A percentile compares a stretch with the other conserved stretches of the same genome.
Evolutionary conservation across 2,888 invertebrate genomes (phyloP).

Genomic region (Asteroscopus sphinx): DNA sequence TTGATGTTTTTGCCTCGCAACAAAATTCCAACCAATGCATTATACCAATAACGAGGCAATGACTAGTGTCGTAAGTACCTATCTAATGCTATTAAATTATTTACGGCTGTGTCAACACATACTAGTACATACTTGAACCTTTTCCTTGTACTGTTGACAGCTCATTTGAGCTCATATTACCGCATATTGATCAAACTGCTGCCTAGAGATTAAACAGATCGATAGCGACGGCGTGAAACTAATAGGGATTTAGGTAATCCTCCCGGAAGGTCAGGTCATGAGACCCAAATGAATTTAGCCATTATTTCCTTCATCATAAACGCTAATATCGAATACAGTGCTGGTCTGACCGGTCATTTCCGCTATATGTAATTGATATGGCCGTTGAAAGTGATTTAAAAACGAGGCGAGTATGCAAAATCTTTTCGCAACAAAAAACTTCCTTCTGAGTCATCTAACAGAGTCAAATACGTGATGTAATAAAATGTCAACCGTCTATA

Average conservation of each 20-base stretch:
- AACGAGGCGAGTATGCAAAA: constrained; percentile 40
- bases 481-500: constrained; percentile 17
- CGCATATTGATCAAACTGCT: constrained; percentile 51
- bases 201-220: constrained; percentile 43
- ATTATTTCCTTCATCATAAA: constrained; percentile 16
- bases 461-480: constrained; percentile 31
- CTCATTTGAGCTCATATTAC: constrained; percentile 51
- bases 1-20: background rate
- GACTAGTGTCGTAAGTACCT: constrained; percentile 10
- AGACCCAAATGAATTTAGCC: constrained; percentile 15
- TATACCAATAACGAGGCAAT: constrained; percentile 10
- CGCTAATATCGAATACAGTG: constrained; percentile 15
- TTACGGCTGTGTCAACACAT: constrained; percentile 41
- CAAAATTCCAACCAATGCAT: background rate
- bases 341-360: constrained; percentile 27
- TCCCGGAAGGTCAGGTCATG: constrained; percentile 47
- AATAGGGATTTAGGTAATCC: constrained; percentile 57
- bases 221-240: constrained; percentile 46
- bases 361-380: constrained; percentile 47
- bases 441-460: constrained; percentile 45
- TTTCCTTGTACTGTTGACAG: constrained; percentile 49
- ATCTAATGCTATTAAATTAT: constrained; percentile 39
- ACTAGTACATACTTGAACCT: constrained; percentile 34
- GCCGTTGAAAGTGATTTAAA: constrained; percentile 44
- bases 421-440: constrained; percentile 38